Percentiles rank a stretch among this genome's conserved stretches.
Conservation (phyloP, 2,888 invertebrate species). For the Danaus chrysippus region DNA sequence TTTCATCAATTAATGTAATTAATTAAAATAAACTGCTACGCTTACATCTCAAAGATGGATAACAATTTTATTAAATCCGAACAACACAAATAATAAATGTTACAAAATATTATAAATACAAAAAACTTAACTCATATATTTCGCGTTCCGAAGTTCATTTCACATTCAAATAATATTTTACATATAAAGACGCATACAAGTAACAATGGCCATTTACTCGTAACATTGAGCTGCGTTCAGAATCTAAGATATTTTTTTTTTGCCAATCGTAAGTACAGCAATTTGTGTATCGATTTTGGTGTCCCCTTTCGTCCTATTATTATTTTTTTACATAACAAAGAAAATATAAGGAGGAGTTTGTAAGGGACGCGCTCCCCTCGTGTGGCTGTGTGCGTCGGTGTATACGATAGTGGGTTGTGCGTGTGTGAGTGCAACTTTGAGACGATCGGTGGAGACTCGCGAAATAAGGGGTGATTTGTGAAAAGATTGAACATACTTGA, state of each 20-base stretch:
- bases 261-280: conserved; percentile 51
- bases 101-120: too few relatives aligned
- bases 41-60: too few relatives aligned
- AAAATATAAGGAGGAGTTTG: conserved; percentile 77
- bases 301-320: conserved; percentile 74
- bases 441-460: conserved; percentile 70
- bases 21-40: too few relatives aligned
- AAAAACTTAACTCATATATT: too few relatives aligned
- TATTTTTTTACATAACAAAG: conserved; percentile 78
- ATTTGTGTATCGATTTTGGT: conserved; percentile 73
- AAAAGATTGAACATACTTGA: conserved; percentile 41
- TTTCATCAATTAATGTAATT: too few relatives aligned
- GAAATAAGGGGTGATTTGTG: conserved; percentile 69
- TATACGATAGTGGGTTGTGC: conserved; percentile 35
- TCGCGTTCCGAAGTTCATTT: too few relatives aligned
- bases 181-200: too few relatives aligned
- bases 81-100: too few relatives aligned
- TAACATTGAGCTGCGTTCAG: too few relatives aligned
- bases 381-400: conserved; percentile 43
- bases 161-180: too few relatives aligned
- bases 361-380: conserved; percentile 65
- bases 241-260: conserved; percentile 10
- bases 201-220: too few relatives aligned
- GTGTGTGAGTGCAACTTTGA: conserved; percentile 60
- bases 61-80: too few relatives aligned